A percentile compares a stretch with the other conserved stretches of the same genome.
These are phyloP conservation scores for Oxycera nigricornis DNA, from an alignment of 2,888 invertebrate genomes.

Conservation along the genomic window DNA sequence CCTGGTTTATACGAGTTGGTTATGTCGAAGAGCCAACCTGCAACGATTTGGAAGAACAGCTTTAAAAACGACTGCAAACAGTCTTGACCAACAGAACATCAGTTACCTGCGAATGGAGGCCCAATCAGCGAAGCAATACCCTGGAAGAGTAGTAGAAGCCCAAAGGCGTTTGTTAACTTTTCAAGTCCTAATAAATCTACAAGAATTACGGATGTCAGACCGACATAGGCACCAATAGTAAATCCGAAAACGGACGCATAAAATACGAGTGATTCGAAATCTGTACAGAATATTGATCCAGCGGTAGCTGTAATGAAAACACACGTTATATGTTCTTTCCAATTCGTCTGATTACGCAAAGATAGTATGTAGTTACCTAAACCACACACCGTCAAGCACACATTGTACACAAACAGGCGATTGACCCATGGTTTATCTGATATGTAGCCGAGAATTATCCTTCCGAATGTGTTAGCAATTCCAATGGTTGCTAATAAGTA, in stretches of 20 bases:
- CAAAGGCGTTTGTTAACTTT: constrained; percentile 94
- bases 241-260: constrained; percentile 87
- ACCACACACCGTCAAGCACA: constrained; percentile 87
- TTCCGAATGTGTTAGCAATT: constrained; percentile 86
- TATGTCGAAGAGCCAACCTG: constrained; percentile 85
- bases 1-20: constrained; percentile 82
- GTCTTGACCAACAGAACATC: not conserved
- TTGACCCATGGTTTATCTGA: constrained; percentile 92
- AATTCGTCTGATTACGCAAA: too few species aligned
- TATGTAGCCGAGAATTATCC: constrained; percentile 85
- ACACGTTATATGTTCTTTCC: not conserved
- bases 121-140: constrained; percentile 92
- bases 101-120: constrained; percentile 88
- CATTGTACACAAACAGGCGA: constrained; percentile 87
- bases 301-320: constrained; percentile 72
- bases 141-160: constrained; percentile 89
- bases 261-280: constrained; percentile 75
- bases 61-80: constrained; percentile 14
- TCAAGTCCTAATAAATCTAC: constrained; percentile 94
- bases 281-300: constrained; percentile 76
- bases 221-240: constrained; percentile 94
- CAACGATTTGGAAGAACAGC: constrained; percentile 51
- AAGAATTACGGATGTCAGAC: constrained; percentile 93
- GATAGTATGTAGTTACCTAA: constrained; percentile 72
- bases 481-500: constrained; percentile 83